phyloP scores from a whole-genome alignment of 2,113 vertebrate genomes.

The Hippocampus abdominalis region DNA sequence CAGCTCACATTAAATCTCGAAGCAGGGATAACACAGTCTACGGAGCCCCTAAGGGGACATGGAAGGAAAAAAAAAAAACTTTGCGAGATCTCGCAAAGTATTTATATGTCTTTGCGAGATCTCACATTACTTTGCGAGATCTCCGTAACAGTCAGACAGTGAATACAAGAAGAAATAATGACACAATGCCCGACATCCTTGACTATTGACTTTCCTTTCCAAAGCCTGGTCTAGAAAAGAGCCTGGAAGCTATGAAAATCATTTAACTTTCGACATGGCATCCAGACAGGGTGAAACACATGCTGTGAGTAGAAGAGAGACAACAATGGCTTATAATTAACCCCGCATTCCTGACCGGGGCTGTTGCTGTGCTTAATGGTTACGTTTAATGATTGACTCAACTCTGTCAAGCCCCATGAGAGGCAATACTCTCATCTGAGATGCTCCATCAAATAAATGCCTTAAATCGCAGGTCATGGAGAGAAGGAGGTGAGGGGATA shows the following conservation, averaged over 20 bases:
- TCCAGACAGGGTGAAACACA: constrained; percentile 45
- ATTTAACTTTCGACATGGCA: constrained; percentile 26
- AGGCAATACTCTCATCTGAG: constrained; percentile 44
- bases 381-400: constrained; percentile 68
- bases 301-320: constrained; percentile 30
- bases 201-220: constrained; percentile 31
- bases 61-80: too few relatives aligned
- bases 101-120: too few relatives aligned
- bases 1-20: background rate
- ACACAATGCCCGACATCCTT: constrained; percentile 17
- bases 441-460: constrained; percentile 55
- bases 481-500: constrained; percentile 53
- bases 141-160: too few relatives aligned
- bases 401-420: constrained; percentile 35
- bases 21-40: background rate
- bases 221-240: constrained; percentile 19
- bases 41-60: too few relatives aligned
- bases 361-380: constrained; percentile 55
- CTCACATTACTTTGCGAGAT: too few relatives aligned
- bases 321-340: constrained; percentile 69
- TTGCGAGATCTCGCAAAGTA: too few relatives aligned
- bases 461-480: constrained; percentile 45
- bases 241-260: constrained; percentile 30
- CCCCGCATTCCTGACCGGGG: constrained; percentile 57
- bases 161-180: background rate